Evolutionary conservation across 2,888 invertebrate genomes (phyloP).

Genomic region (Tetanocera ferruginea): DNA sequence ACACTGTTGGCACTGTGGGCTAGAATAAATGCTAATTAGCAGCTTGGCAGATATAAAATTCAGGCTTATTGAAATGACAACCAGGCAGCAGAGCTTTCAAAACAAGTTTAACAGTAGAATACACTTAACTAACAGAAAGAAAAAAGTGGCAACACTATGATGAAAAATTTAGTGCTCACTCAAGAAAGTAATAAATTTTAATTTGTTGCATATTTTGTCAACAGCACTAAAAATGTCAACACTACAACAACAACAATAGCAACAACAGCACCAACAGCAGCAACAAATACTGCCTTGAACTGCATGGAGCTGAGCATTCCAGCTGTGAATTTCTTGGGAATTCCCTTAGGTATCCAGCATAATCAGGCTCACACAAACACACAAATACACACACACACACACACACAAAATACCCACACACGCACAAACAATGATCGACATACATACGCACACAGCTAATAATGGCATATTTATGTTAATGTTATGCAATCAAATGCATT

Average conservation of each 20-base stretch:
- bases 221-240: slow-evolving; percentile 47
- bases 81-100: no score
- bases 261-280: neutral
- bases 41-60: neutral
- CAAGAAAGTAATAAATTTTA: slow-evolving; percentile 47
- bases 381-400: slow-evolving; percentile 12
- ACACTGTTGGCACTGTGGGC: no score
- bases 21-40: slow-evolving; percentile 20
- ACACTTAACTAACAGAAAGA: neutral
- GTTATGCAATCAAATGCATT: slow-evolving; percentile 65
- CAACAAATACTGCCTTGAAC: slow-evolving; percentile 30
- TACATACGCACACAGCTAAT: slow-evolving; percentile 47
- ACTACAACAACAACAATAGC: slow-evolving; percentile 9
- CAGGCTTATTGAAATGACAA: neutral
- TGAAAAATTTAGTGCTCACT: neutral
- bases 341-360: slow-evolving; percentile 55
- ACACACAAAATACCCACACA: no score
- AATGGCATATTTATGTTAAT: slow-evolving; percentile 65
- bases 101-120: neutral
- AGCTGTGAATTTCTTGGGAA: slow-evolving; percentile 69
- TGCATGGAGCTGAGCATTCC: slow-evolving; percentile 50
- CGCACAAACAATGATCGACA: neutral
- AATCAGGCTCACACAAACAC: slow-evolving; percentile 10
- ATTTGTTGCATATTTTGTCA: slow-evolving; percentile 57
- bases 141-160: neutral